These are phyloP conservation scores for Clupea harengus DNA, from an alignment of 2,113 vertebrate species.

Conservation along the genomic window DNA sequence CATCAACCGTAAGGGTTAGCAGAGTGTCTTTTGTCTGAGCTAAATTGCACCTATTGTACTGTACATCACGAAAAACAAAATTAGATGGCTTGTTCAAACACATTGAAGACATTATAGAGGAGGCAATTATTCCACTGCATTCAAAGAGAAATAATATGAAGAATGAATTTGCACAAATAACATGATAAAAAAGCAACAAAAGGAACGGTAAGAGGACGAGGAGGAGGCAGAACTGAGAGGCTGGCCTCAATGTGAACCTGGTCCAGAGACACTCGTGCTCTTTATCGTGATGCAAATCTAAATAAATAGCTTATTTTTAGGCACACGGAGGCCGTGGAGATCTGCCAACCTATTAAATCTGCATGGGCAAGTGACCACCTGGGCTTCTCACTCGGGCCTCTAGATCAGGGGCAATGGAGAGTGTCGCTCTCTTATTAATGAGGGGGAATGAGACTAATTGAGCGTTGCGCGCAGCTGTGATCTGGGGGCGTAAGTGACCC, in stretches of 20 bases:
- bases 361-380: constrained; percentile 48
- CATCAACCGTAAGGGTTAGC: neutral
- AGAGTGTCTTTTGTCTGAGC: neutral
- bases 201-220: neutral
- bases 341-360: constrained; percentile 38
- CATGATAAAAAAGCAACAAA: neutral
- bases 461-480: constrained; percentile 46
- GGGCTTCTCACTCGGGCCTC: constrained; percentile 24
- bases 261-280: constrained; percentile 3
- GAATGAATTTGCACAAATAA: constrained; percentile 18
- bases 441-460: constrained; percentile 46
- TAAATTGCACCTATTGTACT: neutral
- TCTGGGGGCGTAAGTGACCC: constrained; percentile 34
- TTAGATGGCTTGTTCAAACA: constrained; percentile 5
- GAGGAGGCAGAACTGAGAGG: neutral
- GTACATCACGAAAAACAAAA: neutral
- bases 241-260: neutral
- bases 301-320: constrained; percentile 23
- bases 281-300: neutral
- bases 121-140: neutral
- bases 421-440: constrained; percentile 48
- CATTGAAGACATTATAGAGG: neutral
- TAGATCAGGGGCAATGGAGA: constrained; percentile 27
- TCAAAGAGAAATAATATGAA: neutral
- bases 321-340: constrained; percentile 18